Conservation (phyloP, 37 sponge, comb jelly and placozoan genomes). For the Oopsacas minuta region DNA sequence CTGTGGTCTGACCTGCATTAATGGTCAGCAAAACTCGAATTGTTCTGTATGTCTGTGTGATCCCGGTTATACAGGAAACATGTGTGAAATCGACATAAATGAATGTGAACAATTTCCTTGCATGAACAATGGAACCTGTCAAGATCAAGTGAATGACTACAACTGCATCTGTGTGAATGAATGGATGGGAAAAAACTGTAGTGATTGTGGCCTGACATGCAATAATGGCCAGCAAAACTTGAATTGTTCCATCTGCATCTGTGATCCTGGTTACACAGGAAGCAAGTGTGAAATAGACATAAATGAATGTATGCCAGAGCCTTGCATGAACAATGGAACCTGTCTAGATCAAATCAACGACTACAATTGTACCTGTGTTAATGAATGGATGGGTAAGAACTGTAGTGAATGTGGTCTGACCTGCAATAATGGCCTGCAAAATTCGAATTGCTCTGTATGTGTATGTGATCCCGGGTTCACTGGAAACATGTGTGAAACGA, state of each 20-base stretch:
- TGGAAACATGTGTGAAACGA: conserved; percentile 28
- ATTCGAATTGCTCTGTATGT: neutral
- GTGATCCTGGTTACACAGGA: conserved; percentile 25
- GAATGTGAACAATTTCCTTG: conserved; percentile 21
- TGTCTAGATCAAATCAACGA: conserved; percentile 21
- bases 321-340: conserved; percentile 21
- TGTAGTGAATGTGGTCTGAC: neutral
- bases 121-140: conserved; percentile 32
- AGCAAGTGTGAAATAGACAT: conserved; percentile 27
- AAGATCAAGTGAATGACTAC: conserved; percentile 23
- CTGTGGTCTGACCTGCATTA: conserved; percentile 8
- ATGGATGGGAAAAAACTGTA: neutral
- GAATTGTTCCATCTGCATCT: neutral
- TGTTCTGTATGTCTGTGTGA: neutral
- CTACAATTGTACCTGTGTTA: conserved; percentile 14
- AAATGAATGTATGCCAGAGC: conserved; percentile 16
- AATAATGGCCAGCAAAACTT: neutral
- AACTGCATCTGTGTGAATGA: conserved; percentile 38
- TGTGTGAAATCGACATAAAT: conserved; percentile 20
- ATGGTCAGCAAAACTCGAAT: conserved; percentile 10
- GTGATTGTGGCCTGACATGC: neutral
- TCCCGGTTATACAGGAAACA: neutral
- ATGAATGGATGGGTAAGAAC: conserved; percentile 12
- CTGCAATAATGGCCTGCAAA: neutral
- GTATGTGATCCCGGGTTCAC: neutral